phyloP scores from a whole-genome alignment of 1,140 invertebrate genomes.

The Bombus balteatus region DNA sequence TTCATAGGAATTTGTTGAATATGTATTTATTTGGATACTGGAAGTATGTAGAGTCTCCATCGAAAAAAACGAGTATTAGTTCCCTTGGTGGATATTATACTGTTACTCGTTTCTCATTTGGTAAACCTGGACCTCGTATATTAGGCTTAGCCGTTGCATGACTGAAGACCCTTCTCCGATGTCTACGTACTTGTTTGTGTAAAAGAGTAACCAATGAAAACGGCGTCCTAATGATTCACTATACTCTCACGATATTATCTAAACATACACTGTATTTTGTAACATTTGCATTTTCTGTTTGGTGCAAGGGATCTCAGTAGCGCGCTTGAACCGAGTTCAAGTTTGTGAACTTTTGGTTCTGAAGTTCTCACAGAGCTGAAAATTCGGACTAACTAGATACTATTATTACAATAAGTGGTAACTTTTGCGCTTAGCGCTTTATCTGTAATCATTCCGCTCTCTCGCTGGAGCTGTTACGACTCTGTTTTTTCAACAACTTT shows the following conservation, averaged over 20 bases:
- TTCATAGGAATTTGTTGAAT: not conserved
- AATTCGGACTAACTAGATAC: not conserved
- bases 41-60: not conserved
- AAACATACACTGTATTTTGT: not conserved
- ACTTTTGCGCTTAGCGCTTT: conserved; percentile 43
- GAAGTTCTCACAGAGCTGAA: not conserved
- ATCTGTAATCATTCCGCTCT: conserved; percentile 37
- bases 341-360: not conserved
- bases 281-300: conserved; percentile 20
- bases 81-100: not conserved
- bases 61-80: not conserved
- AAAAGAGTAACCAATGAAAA: conserved; percentile 14
- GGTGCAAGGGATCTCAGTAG: conserved; percentile 30
- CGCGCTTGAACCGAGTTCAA: conserved; percentile 27
- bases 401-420: conserved; percentile 22
- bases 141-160: conserved; percentile 42
- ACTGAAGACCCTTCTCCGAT: conserved; percentile 46
- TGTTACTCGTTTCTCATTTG: not conserved
- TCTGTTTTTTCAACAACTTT: conserved; percentile 8
- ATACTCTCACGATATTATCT: not conserved
- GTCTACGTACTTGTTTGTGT: conserved; percentile 67
- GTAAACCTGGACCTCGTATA: not conserved
- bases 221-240: not conserved
- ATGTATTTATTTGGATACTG: conserved; percentile 6
- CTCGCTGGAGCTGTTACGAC: conserved; percentile 28